These are phyloP conservation scores for Telmatherina bonti DNA, from an alignment of 2,797 vertebrate genomes.

Conservation along the genomic window DNA sequence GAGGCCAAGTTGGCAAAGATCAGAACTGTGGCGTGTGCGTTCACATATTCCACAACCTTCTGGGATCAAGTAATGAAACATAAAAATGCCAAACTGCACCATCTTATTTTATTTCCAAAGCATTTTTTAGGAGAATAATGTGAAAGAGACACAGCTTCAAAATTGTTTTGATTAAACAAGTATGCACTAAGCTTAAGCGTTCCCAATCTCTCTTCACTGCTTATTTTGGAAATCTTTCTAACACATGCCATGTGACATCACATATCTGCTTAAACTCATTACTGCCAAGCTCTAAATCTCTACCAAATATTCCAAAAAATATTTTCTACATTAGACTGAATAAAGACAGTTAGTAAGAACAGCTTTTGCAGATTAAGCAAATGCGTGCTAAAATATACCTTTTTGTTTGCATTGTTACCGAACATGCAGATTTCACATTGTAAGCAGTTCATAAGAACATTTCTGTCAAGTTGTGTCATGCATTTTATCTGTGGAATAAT, in stretches of 20 bases:
- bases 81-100: neutral
- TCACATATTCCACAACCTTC: conserved; percentile 3
- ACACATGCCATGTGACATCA: conserved; percentile 45
- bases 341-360: neutral
- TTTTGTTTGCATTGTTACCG: neutral
- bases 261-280: conserved; percentile 55
- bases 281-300: conserved; percentile 46
- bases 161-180: conserved; percentile 53
- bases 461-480: neutral
- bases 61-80: neutral
- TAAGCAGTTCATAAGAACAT: neutral
- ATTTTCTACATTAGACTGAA: conserved; percentile 13
- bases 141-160: conserved; percentile 37
- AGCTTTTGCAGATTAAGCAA: neutral
- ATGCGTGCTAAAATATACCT: neutral
- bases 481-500: neutral
- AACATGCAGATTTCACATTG: neutral
- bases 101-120: neutral
- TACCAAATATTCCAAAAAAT: conserved; percentile 27
- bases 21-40: conserved; percentile 12
- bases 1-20: conserved; percentile 68
- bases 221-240: conserved; percentile 56
- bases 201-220: conserved; percentile 58
- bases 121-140: conserved; percentile 26
- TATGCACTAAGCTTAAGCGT: conserved; percentile 46